A percentile compares a stretch with the other conserved stretches of the same genome.
phyloP scores from a whole-genome alignment of 1,140 invertebrate species.

The Gonatopus flavifemur region DNA sequence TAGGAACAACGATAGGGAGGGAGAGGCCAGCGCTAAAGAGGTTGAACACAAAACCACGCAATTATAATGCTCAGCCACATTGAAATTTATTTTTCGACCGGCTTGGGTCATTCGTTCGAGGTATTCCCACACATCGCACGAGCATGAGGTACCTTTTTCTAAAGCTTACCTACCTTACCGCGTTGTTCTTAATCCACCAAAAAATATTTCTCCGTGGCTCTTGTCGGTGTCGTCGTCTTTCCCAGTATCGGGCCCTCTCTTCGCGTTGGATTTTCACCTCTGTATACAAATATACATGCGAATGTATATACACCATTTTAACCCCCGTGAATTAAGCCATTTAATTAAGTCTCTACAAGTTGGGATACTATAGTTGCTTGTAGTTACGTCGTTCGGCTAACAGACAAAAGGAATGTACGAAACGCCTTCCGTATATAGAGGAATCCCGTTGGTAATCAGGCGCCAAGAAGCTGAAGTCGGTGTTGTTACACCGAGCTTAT shows the following conservation, averaged over 20 bases:
- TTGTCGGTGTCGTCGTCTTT: slow-evolving; percentile 7
- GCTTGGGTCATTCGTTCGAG: slow-evolving; percentile 14
- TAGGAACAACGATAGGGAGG: slow-evolving; percentile 41
- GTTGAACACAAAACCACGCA: slow-evolving; percentile 54
- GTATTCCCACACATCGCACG: not conserved
- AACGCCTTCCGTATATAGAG: too few species aligned
- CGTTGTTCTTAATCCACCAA: slow-evolving; percentile 54
- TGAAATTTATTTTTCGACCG: slow-evolving; percentile 57
- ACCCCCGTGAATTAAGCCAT: slow-evolving; percentile 34
- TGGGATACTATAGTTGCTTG: too few species aligned
- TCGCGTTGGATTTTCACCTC: slow-evolving; percentile 43
- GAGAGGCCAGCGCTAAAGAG: too few species aligned
- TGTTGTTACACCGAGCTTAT: too few species aligned
- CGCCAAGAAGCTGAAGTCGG: too few species aligned
- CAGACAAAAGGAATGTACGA: not conserved
- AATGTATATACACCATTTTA: too few species aligned
- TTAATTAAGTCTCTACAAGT: slow-evolving; percentile 37
- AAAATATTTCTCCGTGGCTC: slow-evolving; percentile 47
- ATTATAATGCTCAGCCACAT: slow-evolving; percentile 59
- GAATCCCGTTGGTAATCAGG: not conserved
- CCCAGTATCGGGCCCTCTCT: slow-evolving; percentile 39
- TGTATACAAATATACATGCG: too few species aligned
- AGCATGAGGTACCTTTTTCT: slow-evolving; percentile 49
- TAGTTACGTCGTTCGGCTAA: slow-evolving; percentile 4
- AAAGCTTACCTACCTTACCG: too few species aligned